These are phyloP conservation scores for Bombus vancouverensis DNA, from an alignment of 1,140 invertebrate species.

Conservation along the genomic window DNA sequence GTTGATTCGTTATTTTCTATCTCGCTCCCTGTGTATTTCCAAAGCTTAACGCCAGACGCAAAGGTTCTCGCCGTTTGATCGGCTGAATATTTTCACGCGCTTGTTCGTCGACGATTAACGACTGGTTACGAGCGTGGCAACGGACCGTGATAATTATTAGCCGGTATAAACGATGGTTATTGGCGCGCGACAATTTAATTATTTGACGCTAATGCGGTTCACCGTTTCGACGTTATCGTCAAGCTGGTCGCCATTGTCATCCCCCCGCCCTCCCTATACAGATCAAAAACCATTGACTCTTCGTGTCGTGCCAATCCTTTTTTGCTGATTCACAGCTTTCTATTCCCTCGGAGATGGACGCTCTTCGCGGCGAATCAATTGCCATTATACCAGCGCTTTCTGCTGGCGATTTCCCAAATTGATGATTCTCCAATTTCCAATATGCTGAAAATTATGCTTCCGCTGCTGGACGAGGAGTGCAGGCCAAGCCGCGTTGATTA, in stretches of 20 bases:
- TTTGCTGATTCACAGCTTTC: no score
- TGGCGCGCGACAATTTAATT: conserved; percentile 46
- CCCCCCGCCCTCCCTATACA: background rate
- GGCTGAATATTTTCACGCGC: conserved; percentile 22
- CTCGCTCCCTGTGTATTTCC: no score
- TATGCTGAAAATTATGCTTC: background rate
- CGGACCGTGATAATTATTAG: conserved; percentile 49
- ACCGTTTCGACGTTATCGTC: background rate
- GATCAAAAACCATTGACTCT: background rate
- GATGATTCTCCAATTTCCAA: background rate
- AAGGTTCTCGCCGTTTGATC: background rate
- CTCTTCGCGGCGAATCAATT: background rate
- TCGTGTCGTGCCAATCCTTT: background rate
- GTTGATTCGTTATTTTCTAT: conserved; percentile 41
- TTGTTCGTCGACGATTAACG: conserved; percentile 34
- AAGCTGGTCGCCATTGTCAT: background rate
- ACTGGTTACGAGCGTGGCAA: conserved; percentile 32
- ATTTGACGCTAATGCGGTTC: conserved; percentile 34
- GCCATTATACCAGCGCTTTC: background rate
- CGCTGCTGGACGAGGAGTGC: background rate
- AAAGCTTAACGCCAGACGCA: background rate
- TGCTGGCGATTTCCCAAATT: background rate
- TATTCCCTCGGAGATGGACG: no score
- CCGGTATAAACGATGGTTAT: conserved; percentile 42
- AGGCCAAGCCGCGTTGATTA: background rate